Percentiles rank a stretch among this genome's conserved stretches.
phyloP scores from a whole-genome alignment of 2,797 vertebrate species.

The Oreortyx pictus region DNA sequence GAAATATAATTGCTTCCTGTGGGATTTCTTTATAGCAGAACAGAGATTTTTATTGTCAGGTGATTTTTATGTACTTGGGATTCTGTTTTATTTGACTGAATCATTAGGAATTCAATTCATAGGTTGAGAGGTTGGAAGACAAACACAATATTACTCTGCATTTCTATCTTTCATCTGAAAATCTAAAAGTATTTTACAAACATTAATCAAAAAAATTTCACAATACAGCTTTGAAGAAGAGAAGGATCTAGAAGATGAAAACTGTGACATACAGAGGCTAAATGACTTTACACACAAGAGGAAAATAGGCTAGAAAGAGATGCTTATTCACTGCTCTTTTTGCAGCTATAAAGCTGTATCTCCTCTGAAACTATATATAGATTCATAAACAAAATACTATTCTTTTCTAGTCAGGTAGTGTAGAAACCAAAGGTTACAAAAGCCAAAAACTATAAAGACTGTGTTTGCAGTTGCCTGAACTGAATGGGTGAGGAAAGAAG shows the following conservation, averaged over 20 bases:
- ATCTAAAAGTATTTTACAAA: background rate
- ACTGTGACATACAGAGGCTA: background rate
- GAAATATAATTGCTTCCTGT: conserved; percentile 46
- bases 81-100: conserved; percentile 40
- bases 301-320: background rate
- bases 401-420: background rate
- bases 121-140: background rate
- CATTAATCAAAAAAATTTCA: background rate
- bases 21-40: conserved; percentile 12
- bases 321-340: background rate
- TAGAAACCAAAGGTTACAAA: background rate
- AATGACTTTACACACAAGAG: background rate
- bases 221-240: background rate
- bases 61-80: background rate
- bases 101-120: background rate
- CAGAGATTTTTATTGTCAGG: conserved; percentile 11
- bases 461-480: background rate
- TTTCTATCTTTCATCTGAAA: conserved; percentile 1
- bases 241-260: background rate
- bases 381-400: background rate
- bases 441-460: background rate
- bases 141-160: conserved; percentile 1
- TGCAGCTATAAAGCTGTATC: background rate
- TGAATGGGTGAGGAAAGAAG: background rate
- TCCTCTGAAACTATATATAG: background rate